Evolutionary conservation across 2,797 vertebrate species (phyloP), one percentile per base, ranked within the genome.

Genomic region (Loriculus beryllinus): DNA sequence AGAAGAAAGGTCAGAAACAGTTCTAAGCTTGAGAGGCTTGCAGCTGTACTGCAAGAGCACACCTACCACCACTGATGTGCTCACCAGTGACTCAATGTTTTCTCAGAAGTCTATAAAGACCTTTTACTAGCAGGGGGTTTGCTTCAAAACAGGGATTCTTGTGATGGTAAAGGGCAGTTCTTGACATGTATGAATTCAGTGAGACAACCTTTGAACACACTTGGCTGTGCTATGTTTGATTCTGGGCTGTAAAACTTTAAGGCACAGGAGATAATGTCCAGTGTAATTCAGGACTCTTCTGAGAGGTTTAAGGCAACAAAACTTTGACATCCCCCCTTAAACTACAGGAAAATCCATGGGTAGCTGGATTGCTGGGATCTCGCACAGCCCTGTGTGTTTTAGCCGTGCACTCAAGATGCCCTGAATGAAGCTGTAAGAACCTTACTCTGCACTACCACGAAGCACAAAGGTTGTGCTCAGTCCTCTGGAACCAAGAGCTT

Each of bases 171-270:
- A 71, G 40, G 12, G 48, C 42, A 33, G 4, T 35, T 47, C 45
- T 79, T 48, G 29, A 35, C 19, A 52, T 10, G 2, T 22, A 14
- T 2, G 7, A 65, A 22, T 43, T 71, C 40, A 85, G 33, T 3
- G 42, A 52, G 37, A 67, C 23, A 60, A 65, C n/a, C 22, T 85
- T 39, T 47, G 42, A 65, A 68, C 5, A 39, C 15, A 4, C 0
- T 1, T 37, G 33, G 14, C 37, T 47, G 13, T 0, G 0, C 12
- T 47, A 2, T 48, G 9, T 22, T 29, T 56, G 17, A 56, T 67
- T 59, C 56, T 28, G 67, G 35, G 19, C 3, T 72, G 25, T 10
- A 63, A 37, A 7, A 8, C 10, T 64, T 37, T 1, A 52, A 25
- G 47, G 43, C 17, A 63, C 11, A 39, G 20, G 12, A 76, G 35